Evolutionary conservation across 1,140 invertebrate species (phyloP), one percentile per base, ranked within the genome.

Genomic region (Bathynomus jamesi): DNA sequence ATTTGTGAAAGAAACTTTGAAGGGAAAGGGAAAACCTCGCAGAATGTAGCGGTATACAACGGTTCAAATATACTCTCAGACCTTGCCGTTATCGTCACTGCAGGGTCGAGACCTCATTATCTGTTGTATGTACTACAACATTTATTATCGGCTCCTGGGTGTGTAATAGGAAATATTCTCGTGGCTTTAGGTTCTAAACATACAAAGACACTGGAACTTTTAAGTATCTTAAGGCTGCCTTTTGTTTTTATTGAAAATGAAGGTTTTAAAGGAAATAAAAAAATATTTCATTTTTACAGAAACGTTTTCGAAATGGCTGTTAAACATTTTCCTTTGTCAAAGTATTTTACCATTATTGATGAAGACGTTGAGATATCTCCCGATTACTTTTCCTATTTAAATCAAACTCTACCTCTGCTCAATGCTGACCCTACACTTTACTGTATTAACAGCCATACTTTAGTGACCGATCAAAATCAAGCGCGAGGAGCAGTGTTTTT

Each of bases 291-390:
- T 53, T 53, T 53, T 5, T 53, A 53, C 5, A 53, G 21, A 53
- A 53, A 53, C 13, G 40, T 53, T 17, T 53, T 53, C 21, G 40
- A 53, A 53, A 11, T 53, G 2, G 40, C 11, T 5, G 40, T 53
- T 17, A 53, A 53, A 11, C 21, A 53, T 5, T 53, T 53, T 53
- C 5, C 40, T 2, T 17, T 17, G 13, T 53, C 40, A 17, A 53
- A 53, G 21, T 53, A 53, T 21, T 53, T 53, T 53, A 53, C 40
- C 13, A 53, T 53, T 17, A 79, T 89, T 28, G 88, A 89, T 80
- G 88, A 89, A 79, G 88, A 89, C 80, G 82, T 89, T 30, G 87
- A 89, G 79, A 84, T 89, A 4, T 86, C 87, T 27, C 85, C 85
- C 61, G 87, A 89, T 80, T 87, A 88, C 79, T 87, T 87, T 76